Evolutionary conservation across 2,113 vertebrate species (phyloP), one percentile per base, ranked within the genome.

Genomic region (Arenaria interpres): DNA sequence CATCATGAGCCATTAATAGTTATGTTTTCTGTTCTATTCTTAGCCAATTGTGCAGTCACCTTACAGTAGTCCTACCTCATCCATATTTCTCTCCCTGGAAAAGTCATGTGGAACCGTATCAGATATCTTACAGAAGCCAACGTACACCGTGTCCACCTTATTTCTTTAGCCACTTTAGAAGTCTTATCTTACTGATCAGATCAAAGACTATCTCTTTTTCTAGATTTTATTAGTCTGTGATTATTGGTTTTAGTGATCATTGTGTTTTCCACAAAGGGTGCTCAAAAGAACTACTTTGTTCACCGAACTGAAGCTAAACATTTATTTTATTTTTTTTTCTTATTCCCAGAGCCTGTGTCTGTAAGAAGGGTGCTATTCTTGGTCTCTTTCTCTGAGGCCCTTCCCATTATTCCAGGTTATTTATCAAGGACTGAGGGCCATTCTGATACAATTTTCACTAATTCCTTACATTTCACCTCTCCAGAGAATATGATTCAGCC

Each of bases 1-100:
- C 86, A 93, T 96, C 92, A 96, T 85, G 57, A 94, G n/a, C 91
- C 90, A 89, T 95, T 95, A 97, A 97, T 96, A 97, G 94, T 68
- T 79, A 73, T 89, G 89, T 89, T 93, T 95, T 95, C 89, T 95
- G 37, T 33, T 85, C 96, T 96, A 96, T 95, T 96, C 89, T 89
- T 95, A 80, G 92, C 32, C 89, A 93, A 95, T 97, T 97, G 89
- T 97, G 91, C 39, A 28, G 89, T 88, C 91, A 91, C 87, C 77
- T 92, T 92, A 96, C 9, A 16, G 92, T 62, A 96, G 69, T 62
- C 78, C 84, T 77, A 62, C 72, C 74, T 95, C 92, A 91, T 69
- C 95, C 77, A 57, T 73, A 91, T 89, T 91, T 89, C 81, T 89
- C 62, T 85, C 16, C 0, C 75, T 92, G 86, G 87, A 91, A 90